Conservation (phyloP, 2,113 vertebrate species). For the Halichoeres trimaculatus region DNA sequence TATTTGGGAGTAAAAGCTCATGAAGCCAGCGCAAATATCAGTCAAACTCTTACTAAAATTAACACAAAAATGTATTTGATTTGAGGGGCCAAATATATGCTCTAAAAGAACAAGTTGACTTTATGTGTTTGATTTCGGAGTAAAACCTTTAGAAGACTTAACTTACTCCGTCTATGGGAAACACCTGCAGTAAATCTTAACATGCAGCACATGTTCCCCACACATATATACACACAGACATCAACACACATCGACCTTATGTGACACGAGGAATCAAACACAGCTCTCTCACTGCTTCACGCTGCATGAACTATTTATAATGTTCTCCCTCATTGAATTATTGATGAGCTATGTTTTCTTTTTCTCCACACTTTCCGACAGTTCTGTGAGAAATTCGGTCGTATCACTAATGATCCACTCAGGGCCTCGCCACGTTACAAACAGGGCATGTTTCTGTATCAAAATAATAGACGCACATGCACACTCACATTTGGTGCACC, state of each 20-base stretch:
- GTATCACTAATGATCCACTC: constrained; percentile 59
- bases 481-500: constrained; percentile 4
- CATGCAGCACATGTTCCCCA: neutral
- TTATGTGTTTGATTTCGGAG: constrained; percentile 3
- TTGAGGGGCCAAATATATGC: too few species aligned
- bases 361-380: constrained; percentile 64
- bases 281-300: constrained; percentile 59
- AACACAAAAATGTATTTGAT: neutral
- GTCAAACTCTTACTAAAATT: neutral
- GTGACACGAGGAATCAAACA: constrained; percentile 71
- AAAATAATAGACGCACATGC: constrained; percentile 43
- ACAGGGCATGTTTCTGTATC: constrained; percentile 42
- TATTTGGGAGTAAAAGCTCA: neutral
- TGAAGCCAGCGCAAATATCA: constrained; percentile 5
- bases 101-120: neutral
- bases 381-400: constrained; percentile 56
- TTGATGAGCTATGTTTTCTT: constrained; percentile 75
- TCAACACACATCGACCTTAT: constrained; percentile 54
- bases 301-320: constrained; percentile 79
- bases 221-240: constrained; percentile 3
- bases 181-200: constrained; percentile 20
- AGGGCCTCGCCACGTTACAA: constrained; percentile 34
- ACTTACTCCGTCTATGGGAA: neutral
- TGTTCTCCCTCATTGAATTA: constrained; percentile 75
- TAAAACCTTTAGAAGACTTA: neutral